phyloP scores from a whole-genome alignment of 2,797 vertebrate genomes.

The Trachops cirrhosus region DNA sequence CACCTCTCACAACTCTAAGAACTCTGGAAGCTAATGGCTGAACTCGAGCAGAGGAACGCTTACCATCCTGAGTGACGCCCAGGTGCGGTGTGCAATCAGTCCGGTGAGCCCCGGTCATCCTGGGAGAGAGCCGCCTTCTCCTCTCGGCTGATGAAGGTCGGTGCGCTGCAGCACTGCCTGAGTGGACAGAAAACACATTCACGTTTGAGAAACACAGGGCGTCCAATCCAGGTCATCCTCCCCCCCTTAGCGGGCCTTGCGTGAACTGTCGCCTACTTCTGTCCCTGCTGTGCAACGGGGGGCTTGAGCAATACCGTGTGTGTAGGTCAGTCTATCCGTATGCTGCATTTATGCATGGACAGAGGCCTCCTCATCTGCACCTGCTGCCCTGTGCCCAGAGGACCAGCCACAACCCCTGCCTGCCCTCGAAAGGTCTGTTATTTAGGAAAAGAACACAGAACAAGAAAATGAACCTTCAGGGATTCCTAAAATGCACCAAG shows the following conservation, averaged over 20 bases:
- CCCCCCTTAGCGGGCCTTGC: not conserved
- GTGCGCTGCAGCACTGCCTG: not conserved
- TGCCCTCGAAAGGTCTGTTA: no score
- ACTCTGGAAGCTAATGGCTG: not conserved
- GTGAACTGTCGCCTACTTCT: no score
- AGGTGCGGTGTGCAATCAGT: not conserved
- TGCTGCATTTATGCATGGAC: no score
- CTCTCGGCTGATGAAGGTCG: not conserved
- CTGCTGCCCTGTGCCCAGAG: no score
- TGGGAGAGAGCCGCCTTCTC: not conserved
- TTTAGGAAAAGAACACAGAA: no score
- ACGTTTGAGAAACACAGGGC: not conserved
- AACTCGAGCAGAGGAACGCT: not conserved
- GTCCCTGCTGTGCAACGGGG: no score
- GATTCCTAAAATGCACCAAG: no score
- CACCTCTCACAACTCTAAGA: accelerated
- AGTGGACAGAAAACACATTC: not conserved
- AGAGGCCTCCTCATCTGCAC: no score
- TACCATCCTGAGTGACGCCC: not conserved
- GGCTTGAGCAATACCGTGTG: no score
- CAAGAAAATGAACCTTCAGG: no score
- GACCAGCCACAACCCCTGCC: no score
- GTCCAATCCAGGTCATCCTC: not conserved
- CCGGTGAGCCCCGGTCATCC: not conserved
- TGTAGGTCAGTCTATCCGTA: no score